Evolutionary conservation across 2,888 invertebrate genomes (phyloP), one percentile per base, ranked within the genome.

Genomic region (Leptinotarsa tumamoca): DNA sequence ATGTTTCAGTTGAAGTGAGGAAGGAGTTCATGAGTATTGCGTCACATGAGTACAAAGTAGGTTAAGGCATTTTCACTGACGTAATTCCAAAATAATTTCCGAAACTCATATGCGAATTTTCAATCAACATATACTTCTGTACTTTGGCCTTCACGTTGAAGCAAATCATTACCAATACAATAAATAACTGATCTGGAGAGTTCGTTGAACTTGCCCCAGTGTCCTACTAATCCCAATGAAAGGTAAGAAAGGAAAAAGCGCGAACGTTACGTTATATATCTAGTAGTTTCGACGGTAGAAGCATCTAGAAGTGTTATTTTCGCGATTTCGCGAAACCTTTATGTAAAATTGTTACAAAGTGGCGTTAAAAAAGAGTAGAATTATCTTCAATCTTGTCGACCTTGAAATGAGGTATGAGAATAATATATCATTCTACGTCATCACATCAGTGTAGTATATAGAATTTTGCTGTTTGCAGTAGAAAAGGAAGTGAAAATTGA

Each of bases 181-280:
- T 71, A 49, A 58, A 71, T 74, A 78, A 79, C 83, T 82, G 82
- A 83, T 78, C 81, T 81, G 80, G 78, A 80, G 84, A 86, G 88
- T 85, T 87, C 87, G 83, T 82, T 86, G 88, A 87, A 86, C 87
- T 87, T 86, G 88, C 85, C 88, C 88, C 86, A 88, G 85, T 88
- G 87, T 86, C 88, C 88, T 87, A 88, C 87, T 87, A 87, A 87
- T 83, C 86, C 83, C 82, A 85, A 87, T 87, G 86, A 85, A 87
- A 86, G 86, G 83, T 80, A 76, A 79, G 79, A 82, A 80, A 82
- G 83, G 83, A 84, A 84, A 83, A 84, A 84, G 80, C 82, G 78
- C 82, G 83, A 84, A 82, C 75, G 68, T 70, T 23, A 73, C 72
- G 72, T 21, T 21, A 68, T 71, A 73, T 71, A 68, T 18, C 74